Conservation (phyloP, 2,797 vertebrate species). For the Neosilurus hyrtlii region DNA sequence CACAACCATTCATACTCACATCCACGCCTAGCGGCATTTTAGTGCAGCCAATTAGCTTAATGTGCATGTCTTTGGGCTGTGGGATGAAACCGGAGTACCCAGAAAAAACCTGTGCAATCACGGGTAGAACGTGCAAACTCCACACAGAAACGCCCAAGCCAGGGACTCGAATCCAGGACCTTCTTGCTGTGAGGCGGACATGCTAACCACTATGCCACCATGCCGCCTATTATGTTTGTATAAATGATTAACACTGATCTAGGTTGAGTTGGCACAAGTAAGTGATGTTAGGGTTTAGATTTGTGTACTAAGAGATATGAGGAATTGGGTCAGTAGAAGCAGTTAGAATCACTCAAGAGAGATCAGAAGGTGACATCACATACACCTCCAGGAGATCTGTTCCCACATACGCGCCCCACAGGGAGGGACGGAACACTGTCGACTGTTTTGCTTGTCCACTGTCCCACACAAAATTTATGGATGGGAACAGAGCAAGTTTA, state of each 20-base stretch:
- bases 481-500: neutral
- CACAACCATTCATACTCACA: too few species aligned
- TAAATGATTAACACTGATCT: neutral
- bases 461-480: constrained; percentile 4
- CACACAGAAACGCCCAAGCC: too few species aligned
- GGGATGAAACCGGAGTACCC: too few species aligned
- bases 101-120: too few species aligned
- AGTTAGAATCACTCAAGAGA: constrained; percentile 33
- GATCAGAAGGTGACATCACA: constrained; percentile 48
- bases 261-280: neutral
- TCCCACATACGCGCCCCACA: constrained; percentile 72
- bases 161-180: too few species aligned
- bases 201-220: too few species aligned
- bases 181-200: too few species aligned
- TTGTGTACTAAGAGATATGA: constrained; percentile 10
- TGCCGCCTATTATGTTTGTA: neutral
- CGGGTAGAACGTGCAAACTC: too few species aligned
- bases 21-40: too few species aligned
- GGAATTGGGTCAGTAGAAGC: constrained; percentile 24
- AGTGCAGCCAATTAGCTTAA: too few species aligned
- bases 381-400: constrained; percentile 65
- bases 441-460: constrained; percentile 13
- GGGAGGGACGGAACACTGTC: constrained; percentile 40
- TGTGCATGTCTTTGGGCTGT: too few species aligned
- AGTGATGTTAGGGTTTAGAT: neutral